phyloP scores from a whole-genome alignment of 2,797 vertebrate genomes.

The Anguilla obscura region DNA sequence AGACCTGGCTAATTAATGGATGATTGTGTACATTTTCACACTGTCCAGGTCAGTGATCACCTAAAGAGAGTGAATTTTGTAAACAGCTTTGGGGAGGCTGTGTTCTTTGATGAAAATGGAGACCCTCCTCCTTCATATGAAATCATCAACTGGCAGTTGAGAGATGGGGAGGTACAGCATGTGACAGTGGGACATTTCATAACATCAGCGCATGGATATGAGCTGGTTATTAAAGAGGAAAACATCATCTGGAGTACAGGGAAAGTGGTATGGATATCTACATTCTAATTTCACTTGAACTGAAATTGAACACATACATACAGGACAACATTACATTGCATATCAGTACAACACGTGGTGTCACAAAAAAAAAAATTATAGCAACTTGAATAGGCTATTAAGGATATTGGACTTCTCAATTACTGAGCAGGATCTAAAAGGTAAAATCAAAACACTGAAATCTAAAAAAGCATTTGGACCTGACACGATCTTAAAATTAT shows the following conservation, averaged over 20 bases:
- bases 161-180: slow-evolving; percentile 67
- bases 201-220: slow-evolving; percentile 50
- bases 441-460: too few relatives aligned
- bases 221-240: slow-evolving; percentile 64
- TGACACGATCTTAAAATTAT: too few relatives aligned
- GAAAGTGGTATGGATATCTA: slow-evolving; percentile 49
- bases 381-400: too few relatives aligned
- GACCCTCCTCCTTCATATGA: slow-evolving; percentile 72
- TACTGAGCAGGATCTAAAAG: too few relatives aligned
- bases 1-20: neutral
- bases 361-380: too few relatives aligned
- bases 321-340: too few relatives aligned
- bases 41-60: slow-evolving; percentile 58
- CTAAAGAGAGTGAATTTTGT: slow-evolving; percentile 64
- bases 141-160: slow-evolving; percentile 75
- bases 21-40: neutral
- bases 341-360: too few relatives aligned
- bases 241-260: slow-evolving; percentile 68
- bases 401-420: too few relatives aligned
- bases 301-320: neutral
- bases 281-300: neutral
- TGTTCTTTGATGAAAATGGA: slow-evolving; percentile 72
- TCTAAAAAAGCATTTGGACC: too few relatives aligned
- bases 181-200: slow-evolving; percentile 67
- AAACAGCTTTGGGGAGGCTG: slow-evolving; percentile 62